phyloP scores from a whole-genome alignment of 2,888 invertebrate species.

The Cetonia aurata region DNA sequence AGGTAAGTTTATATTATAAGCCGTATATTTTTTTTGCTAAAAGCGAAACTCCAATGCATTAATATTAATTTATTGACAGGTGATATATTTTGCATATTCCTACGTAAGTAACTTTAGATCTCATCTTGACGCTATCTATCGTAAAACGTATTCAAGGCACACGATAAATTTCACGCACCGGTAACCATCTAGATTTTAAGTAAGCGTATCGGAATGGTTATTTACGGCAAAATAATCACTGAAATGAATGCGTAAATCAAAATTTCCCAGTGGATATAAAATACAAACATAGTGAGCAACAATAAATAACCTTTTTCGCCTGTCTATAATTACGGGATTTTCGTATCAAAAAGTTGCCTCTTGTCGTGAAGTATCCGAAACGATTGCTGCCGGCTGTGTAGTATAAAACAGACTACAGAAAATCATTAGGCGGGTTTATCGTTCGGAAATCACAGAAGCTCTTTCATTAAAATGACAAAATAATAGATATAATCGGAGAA shows the following conservation, averaged over 20 bases:
- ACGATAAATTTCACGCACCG: conserved; percentile 33
- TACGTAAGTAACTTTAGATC: background rate
- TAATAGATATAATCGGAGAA: conserved; percentile 34
- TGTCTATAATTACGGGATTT: conserved; percentile 33
- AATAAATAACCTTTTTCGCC: conserved; percentile 35
- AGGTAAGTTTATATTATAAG: no score
- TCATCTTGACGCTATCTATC: background rate
- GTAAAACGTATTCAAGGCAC: background rate
- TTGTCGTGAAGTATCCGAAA: conserved; percentile 18
- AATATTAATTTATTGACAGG: no score
- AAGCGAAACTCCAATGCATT: no score
- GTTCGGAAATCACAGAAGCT: conserved; percentile 33
- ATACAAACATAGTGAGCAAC: conserved; percentile 22
- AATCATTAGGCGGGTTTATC: conserved; percentile 35
- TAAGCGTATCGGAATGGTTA: conserved; percentile 17
- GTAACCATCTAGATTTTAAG: conserved; percentile 21
- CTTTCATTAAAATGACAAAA: conserved; percentile 40
- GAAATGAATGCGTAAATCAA: conserved; percentile 29
- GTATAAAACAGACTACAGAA: conserved; percentile 7
- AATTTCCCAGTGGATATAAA: conserved; percentile 18
- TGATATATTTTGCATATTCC: no score
- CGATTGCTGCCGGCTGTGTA: conserved; percentile 13
- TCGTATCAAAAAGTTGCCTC: conserved; percentile 18
- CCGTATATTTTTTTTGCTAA: no score
- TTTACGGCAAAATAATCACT: conserved; percentile 38